Evolutionary conservation across 2,888 invertebrate genomes (phyloP).

Genomic region (Ephialtes manifestator): DNA sequence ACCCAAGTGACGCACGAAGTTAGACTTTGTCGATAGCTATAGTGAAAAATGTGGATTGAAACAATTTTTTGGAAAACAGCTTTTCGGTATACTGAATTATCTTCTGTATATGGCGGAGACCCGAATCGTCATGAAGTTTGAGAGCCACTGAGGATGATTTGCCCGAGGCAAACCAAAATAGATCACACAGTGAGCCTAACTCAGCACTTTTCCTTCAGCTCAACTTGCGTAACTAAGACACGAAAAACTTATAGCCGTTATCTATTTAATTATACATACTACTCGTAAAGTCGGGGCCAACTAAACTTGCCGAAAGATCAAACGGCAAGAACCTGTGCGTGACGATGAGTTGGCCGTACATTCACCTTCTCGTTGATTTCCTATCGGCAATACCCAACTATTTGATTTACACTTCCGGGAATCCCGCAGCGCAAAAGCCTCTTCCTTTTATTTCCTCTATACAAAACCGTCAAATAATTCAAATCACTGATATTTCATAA

Average conservation of each 20-base stretch:
- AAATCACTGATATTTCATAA: not conserved
- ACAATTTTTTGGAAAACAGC: not conserved
- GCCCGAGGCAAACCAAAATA: conserved; percentile 76
- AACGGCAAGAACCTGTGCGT: conserved; percentile 63
- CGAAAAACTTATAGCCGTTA: conserved; percentile 80
- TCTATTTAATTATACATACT: conserved; percentile 79
- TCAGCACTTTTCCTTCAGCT: conserved; percentile 74
- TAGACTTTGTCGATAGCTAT: not conserved
- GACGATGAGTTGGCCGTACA: conserved; percentile 35
- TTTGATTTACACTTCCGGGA: conserved; percentile 5
- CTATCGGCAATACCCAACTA: conserved; percentile 10
- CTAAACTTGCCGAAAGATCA: conserved; percentile 49
- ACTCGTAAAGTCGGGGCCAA: conserved; percentile 31
- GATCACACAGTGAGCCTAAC: conserved; percentile 76
- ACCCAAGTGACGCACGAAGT: not conserved
- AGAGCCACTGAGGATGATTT: conserved; percentile 75
- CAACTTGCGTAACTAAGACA: conserved; percentile 76
- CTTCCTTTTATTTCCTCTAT: not conserved
- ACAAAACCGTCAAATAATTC: not conserved
- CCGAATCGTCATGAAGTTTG: conserved; percentile 60
- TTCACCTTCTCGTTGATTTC: conserved; percentile 28
- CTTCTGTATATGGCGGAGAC: not conserved
- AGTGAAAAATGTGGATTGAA: not conserved
- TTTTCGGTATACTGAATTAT: not conserved
- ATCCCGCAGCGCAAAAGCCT: not conserved